A percentile compares a stretch with the other conserved stretches of the same genome.
phyloP scores from a whole-genome alignment of 2,888 invertebrate species.

The Crioceris asparagi region DNA sequence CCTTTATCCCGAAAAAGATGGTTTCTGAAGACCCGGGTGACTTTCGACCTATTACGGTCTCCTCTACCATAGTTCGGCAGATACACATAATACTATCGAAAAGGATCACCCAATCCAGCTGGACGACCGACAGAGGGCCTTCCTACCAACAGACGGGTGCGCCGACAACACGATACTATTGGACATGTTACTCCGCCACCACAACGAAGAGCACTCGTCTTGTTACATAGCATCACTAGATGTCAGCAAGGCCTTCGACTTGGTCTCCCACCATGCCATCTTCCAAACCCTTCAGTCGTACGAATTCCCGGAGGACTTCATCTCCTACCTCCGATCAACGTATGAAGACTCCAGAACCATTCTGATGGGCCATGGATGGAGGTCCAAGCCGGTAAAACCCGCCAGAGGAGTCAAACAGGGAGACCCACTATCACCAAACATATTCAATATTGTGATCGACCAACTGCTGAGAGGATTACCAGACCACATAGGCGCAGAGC shows the following conservation, averaged over 20 bases:
- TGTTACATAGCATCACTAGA: neutral
- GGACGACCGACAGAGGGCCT: constrained; percentile 1
- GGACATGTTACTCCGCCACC: neutral
- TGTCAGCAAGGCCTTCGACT: neutral
- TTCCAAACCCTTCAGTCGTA: neutral
- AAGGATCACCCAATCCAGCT: neutral
- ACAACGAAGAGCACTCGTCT: neutral
- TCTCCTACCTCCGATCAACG: neutral
- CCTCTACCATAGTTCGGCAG: neutral
- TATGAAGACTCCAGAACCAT: neutral
- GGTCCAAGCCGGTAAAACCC: neutral
- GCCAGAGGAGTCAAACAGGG: constrained; percentile 4
- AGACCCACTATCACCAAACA: constrained; percentile 1
- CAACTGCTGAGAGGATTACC: neutral
- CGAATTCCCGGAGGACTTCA: neutral
- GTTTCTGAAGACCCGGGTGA: neutral
- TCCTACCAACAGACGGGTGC: neutral
- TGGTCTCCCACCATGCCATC: neutral
- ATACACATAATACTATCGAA: neutral
- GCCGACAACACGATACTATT: neutral
- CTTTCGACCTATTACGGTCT: neutral
- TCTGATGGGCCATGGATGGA: neutral
- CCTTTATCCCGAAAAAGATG: neutral
- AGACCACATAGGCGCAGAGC: neutral
- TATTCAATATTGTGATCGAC: constrained; percentile 6